phyloP scores from a whole-genome alignment of 2,888 invertebrate species.

The Lycocerus yunnanus region DNA sequence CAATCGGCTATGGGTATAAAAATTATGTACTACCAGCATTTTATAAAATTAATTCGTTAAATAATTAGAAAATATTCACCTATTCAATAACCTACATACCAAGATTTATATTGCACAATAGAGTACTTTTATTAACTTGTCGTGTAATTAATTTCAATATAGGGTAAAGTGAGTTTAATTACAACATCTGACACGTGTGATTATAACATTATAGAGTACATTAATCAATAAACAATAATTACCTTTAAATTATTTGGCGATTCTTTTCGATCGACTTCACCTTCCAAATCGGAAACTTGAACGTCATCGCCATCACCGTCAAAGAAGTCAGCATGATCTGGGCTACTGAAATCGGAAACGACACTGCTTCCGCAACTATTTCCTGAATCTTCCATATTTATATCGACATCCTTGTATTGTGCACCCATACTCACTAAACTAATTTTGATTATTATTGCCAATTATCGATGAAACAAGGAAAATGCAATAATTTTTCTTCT shows the following conservation, averaged over 20 bases:
- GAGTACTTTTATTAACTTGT: conserved; percentile 4
- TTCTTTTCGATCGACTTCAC: conserved; percentile 59
- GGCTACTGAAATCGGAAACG: conserved; percentile 52
- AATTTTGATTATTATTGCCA: conserved; percentile 1
- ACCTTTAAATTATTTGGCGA: conserved; percentile 50
- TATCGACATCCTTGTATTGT: conserved; percentile 50
- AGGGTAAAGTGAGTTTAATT: neutral
- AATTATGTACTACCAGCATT: neutral
- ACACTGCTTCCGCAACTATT: conserved; percentile 57
- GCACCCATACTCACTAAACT: conserved; percentile 50
- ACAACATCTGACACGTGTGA: conserved; percentile 14
- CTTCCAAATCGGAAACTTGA: conserved; percentile 62
- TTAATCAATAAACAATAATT: conserved; percentile 17
- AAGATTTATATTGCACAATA: conserved; percentile 9
- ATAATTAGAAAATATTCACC: neutral
- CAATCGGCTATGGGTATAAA: neutral
- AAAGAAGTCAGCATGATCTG: conserved; percentile 57
- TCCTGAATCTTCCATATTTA: conserved; percentile 55
- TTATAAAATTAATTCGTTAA: conserved; percentile 1
- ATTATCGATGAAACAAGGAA: conserved; percentile 2
- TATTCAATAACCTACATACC: conserved; percentile 12
- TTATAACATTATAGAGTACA: neutral
- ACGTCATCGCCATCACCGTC: conserved; percentile 63
- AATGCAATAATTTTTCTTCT: neutral
- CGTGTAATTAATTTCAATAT: conserved; percentile 2